Conservation (phyloP, 2,113 vertebrate genomes). For the Pipa parva region DNA sequence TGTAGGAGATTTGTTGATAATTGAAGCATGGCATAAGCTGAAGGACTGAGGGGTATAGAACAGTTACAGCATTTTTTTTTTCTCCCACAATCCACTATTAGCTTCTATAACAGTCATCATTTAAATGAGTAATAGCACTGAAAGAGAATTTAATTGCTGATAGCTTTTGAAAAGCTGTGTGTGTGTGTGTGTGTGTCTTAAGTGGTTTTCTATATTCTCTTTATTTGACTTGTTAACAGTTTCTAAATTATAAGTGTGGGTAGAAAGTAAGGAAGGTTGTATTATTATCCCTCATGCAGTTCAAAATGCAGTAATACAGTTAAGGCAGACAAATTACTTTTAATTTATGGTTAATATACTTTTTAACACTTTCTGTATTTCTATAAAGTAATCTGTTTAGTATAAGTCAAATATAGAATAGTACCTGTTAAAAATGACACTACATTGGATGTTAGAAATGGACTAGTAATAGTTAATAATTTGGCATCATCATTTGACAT, state of each 20-base stretch:
- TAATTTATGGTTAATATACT: not conserved
- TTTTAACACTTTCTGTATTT: not conserved
- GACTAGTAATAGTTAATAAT: too few species aligned
- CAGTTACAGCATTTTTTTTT: not conserved
- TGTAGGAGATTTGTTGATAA: slow-evolving; percentile 46
- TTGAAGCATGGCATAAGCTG: slow-evolving; percentile 21
- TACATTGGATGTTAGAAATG: not conserved
- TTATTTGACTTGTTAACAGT: not conserved
- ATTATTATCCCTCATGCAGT: not conserved
- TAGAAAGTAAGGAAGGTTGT: not conserved
- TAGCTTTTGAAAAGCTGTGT: slow-evolving; percentile 10
- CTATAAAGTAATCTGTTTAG: not conserved
- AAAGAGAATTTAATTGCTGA: slow-evolving; percentile 7
- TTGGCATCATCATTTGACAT: too few species aligned
- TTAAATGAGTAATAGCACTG: slow-evolving; percentile 13
- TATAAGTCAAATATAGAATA: not conserved
- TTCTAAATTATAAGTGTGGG: not conserved
- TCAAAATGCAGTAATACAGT: slow-evolving; percentile 6
- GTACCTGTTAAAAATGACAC: not conserved
- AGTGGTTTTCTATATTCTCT: not conserved
- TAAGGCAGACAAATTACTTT: slow-evolving; percentile 5
- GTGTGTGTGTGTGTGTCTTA: slow-evolving; percentile 7
- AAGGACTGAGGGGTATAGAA: not conserved
- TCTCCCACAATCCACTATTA: not conserved
- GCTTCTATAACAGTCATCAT: slow-evolving; percentile 5